Evolutionary conservation across 2,888 invertebrate species (phyloP), one percentile per base, ranked within the genome.

Genomic region (Galerucella calmariensis): DNA sequence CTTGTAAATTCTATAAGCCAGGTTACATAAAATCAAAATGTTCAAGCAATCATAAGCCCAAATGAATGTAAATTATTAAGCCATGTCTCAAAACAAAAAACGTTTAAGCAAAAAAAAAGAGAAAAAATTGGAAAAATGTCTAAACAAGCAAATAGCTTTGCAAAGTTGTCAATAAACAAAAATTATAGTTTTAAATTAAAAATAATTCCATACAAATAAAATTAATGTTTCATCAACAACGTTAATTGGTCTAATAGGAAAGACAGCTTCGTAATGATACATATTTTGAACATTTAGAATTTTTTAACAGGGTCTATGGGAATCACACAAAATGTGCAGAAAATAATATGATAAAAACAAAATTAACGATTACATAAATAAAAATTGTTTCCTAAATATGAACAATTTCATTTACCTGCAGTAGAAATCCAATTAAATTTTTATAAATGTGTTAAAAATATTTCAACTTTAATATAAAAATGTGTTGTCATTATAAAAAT

Each of bases 51-150:
- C 27, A 10, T 20, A 46, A 65, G 63, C 63, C 16, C 41, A 46
- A 63, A 63, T 35, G 35, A n/a, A 41, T 41, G 16, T 44, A 63
- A 63, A 63, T 35, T 44, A 27, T 63, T n/a, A 9, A 63, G 44
- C 63, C 14, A 44, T 16, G 10, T 63, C 11, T 41, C 9, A 41
- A 41, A 35, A 63, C 14, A 63, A 44, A 63, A 44, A 24, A 16
- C 35, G 14, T 12, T 12, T 14, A 27, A 62, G 62, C 14, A n/a
- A 62, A 62, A 62, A 62, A 62, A 20, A 62, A 62, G 35, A 14
- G 12, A 9, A 61, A 61, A 35, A 61, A 16, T 35, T n/a, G 61
- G 61, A 61, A 65, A 65, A 65, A 65, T 65, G 63, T 65, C 63
- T 65, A 46, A 65, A 46, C 12, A 12, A 61, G 27, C 61, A 9